Evolutionary conservation across 2,888 invertebrate species (phyloP), one percentile per base, ranked within the genome.

Genomic region (Copidosoma aretas): DNA sequence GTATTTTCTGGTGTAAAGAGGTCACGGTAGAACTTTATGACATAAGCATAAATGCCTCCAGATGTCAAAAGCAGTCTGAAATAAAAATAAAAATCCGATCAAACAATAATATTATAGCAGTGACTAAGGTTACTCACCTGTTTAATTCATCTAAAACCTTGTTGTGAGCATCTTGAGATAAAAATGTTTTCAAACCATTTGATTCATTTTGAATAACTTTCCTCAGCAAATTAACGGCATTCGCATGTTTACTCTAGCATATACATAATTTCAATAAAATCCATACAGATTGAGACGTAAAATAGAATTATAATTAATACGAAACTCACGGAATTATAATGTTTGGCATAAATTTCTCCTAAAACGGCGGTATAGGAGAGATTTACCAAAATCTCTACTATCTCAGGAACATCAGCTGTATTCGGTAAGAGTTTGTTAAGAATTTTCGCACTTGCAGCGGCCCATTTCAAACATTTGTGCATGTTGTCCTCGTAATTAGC

Each of bases 261-360:
- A 84, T 81, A 43, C 54, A 60, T 59, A 52, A 8, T 46, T 32
- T 32, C 8, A 32, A 8, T 46, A 46, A 46, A 46, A 46, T 12
- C 32, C 8, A 8, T 12, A 22, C n/a, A 14, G 25, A 24, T 15
- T 21, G 15, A 60, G 10, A 39, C 53, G 21, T 12, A 8, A 21
- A 39, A 58, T 39, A 39, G 12, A 21, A 58, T 62, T 54, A 41
- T n/a, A 49, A 43, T 25, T 54, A 22, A 17, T 25, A 8, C 22
- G 51, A 32, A 15, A 68, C 66, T 83, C 77, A 86, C 85, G 67
- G 82, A 84, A 80, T 82, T 84, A 76, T 84, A 86, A 75, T 85
- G 79, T 51, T 78, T 75, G 15, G 78, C 74, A 70, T 85, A 84
- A 63, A 81, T 77, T 60, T 82, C 75, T 19, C 82, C 79, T 10